phyloP scores from a whole-genome alignment of 2,113 vertebrate species.

The Aplodontia rufa region DNA sequence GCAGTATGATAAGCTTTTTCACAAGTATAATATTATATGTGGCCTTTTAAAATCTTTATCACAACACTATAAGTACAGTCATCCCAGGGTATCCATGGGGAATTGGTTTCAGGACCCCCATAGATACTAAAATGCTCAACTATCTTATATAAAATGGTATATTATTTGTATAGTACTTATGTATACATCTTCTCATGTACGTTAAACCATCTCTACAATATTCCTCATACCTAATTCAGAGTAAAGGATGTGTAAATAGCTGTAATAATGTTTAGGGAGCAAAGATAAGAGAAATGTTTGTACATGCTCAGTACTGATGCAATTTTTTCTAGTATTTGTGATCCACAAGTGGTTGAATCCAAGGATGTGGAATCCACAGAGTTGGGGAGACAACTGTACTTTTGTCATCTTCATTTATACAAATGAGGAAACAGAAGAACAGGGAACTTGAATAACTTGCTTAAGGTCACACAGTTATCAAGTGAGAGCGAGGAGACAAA shows the following conservation, averaged over 20 bases:
- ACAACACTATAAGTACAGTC: neutral
- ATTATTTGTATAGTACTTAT: neutral
- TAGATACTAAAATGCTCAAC: neutral
- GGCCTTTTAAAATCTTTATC: slow-evolving; percentile 7
- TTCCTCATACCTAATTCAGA: neutral
- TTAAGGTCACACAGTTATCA: neutral
- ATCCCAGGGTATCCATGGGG: neutral
- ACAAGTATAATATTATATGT: neutral
- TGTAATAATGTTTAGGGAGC: neutral
- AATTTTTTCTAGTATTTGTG: neutral
- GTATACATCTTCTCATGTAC: neutral
- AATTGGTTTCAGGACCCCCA: neutral
- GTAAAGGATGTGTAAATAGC: neutral
- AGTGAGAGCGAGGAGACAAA: neutral
- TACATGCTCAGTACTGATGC: neutral
- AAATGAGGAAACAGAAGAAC: neutral
- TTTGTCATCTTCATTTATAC: neutral
- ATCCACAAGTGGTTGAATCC: neutral
- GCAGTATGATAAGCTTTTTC: neutral
- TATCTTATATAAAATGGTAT: neutral
- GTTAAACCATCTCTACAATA: neutral
- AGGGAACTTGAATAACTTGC: neutral
- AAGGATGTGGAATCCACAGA: neutral
- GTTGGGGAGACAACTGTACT: too few relatives aligned
- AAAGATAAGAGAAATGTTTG: neutral